Evolutionary conservation across 1,140 invertebrate species (phyloP).

Genomic region (Drosophila subpulchrella): DNA sequence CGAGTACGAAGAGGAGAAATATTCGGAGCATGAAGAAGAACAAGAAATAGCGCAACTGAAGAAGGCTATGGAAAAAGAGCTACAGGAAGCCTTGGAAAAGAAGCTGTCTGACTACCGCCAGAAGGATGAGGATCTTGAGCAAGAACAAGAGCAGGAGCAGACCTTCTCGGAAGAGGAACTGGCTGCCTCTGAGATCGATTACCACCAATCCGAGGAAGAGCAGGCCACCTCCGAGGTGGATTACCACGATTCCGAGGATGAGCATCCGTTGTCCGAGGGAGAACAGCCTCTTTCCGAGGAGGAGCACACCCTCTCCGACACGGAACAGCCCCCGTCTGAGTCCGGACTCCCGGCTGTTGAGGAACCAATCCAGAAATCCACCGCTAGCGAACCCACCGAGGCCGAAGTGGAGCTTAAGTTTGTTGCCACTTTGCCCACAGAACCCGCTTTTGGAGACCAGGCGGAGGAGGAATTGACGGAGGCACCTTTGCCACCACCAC

Average conservation of each 20-base stretch:
- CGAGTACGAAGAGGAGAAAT: conserved; percentile 70
- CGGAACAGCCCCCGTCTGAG: conserved; percentile 24
- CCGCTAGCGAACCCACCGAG: conserved; percentile 55
- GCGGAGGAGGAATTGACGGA: conserved; percentile 18
- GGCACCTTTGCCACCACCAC: conserved; percentile 69
- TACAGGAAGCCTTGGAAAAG: conserved; percentile 65
- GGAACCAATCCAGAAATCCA: conserved; percentile 32
- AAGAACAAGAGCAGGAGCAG: conserved; percentile 24
- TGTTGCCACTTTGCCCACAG: conserved; percentile 60
- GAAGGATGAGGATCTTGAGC: conserved; percentile 27
- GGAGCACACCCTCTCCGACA: conserved; percentile 33
- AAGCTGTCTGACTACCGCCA: conserved; percentile 62
- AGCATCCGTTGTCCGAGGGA: conserved; percentile 20
- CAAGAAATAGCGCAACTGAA: conserved; percentile 58
- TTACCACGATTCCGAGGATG: conserved; percentile 38
- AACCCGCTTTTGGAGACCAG: conserved; percentile 43
- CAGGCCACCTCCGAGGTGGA: conserved; percentile 39
- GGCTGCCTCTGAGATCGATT: conserved; percentile 40
- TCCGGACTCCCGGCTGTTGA: conserved; percentile 6
- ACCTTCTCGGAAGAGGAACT: conserved; percentile 42
- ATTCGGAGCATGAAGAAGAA: conserved; percentile 40
- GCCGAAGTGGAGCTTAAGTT: conserved; percentile 57
- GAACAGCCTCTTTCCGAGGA: conserved; percentile 31
- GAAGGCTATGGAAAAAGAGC: conserved; percentile 63
- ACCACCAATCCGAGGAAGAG: conserved; percentile 34